Evolutionary conservation across 1,140 invertebrate genomes (phyloP), one percentile per base, ranked within the genome.

Genomic region (Goniozus legneri): DNA sequence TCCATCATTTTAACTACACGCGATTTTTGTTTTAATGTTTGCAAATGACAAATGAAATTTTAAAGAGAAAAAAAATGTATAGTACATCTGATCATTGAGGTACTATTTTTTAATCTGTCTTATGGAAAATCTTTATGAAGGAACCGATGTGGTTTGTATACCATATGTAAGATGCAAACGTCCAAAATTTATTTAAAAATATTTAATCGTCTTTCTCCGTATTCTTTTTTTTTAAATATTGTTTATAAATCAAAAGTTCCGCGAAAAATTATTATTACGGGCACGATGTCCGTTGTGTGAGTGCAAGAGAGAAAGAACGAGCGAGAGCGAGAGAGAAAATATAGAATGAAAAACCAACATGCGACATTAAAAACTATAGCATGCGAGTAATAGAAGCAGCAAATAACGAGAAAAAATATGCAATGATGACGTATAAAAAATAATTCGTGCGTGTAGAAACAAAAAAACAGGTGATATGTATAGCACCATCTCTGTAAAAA

Each of bases 401-500:
- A 30, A 15, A 27, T n/a, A n/a, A n/a, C n/a, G n/a, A 35, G 36
- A 43, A 32, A 24, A n/a, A n/a, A 35, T 30, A 44, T 15, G 32
- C 19, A 55, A 30, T 38, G 31, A 41, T 38, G 24, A 44, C 27
- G 38, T 31, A 44, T 12, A 41, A 35, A 8, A 44, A 22, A n/a
- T n/a, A 7, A 21, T 36, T 12, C 46, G 36, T 36, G 24, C 42
- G 21, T 16, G 33, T 31, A 46, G 14, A 44, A 39, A 44, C 47
- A 52, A 49, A 54, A 56, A 52, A 37, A 48, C 50, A 52, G 52
- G 56, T 56, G 58, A 62, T 55, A 65, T 58, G 61, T 40, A 44
- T 56, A 60, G 58, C 50, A 60, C 60, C 64, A 62, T 58, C 66
- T 62, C 45, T 52, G 58, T 47, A 44, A 50, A 48, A 43, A 46